Percentiles rank a stretch among this genome's conserved stretches.
Evolutionary conservation across 64 coral and sea anemone genomes (phyloP).

Genomic region (Hydrozoanthus tunicans): DNA sequence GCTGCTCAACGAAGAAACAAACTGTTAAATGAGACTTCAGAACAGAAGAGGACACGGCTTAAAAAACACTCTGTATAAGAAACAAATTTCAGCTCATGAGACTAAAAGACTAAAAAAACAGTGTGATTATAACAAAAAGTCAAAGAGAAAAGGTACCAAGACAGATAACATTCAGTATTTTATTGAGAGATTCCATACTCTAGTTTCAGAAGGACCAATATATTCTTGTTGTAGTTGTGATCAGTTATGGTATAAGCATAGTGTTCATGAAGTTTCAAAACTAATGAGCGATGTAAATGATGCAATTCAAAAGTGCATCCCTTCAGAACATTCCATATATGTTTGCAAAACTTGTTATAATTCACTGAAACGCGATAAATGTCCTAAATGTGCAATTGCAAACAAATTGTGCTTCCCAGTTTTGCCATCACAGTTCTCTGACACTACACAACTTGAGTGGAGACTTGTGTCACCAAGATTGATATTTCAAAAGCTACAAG

Average conservation of each 20-base stretch:
- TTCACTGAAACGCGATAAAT: neutral
- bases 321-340: conserved; percentile 15
- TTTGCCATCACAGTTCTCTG: neutral
- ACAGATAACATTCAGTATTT: too few relatives aligned
- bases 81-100: too few relatives aligned
- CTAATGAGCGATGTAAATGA: conserved; percentile 6
- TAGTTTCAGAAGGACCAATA: neutral
- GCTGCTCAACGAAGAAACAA: too few relatives aligned
- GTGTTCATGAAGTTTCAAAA: neutral
- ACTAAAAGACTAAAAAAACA: too few relatives aligned
- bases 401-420: conserved; percentile 31
- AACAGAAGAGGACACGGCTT: too few relatives aligned
- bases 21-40: too few relatives aligned
- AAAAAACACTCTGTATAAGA: too few relatives aligned
- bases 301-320: neutral
- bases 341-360: conserved; percentile 27
- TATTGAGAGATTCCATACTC: neutral
- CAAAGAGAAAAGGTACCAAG: too few relatives aligned
- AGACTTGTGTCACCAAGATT: conserved; percentile 57
- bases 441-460: conserved; percentile 33
- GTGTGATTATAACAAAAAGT: too few relatives aligned
- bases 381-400: conserved; percentile 32
- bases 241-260: conserved; percentile 48
- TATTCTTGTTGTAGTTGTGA: conserved; percentile 10
- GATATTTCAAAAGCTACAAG: conserved; percentile 46